phyloP scores from a whole-genome alignment of 92 coral and sea anemone species.

The Siderastrea radians region DNA sequence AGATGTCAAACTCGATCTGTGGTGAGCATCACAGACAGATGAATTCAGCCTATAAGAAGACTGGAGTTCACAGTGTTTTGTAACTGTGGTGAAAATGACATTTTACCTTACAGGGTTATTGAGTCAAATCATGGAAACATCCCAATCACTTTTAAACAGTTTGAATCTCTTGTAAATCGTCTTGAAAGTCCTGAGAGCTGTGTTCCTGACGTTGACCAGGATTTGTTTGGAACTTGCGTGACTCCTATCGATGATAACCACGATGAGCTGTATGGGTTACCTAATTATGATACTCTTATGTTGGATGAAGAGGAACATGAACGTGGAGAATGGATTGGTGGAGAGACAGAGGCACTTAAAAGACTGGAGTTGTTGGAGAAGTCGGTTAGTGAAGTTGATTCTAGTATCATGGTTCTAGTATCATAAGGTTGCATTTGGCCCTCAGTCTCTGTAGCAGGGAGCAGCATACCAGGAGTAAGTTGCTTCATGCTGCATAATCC shows the following conservation, averaged over 20 bases:
- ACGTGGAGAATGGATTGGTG: constrained; percentile 72
- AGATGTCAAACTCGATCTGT: too few relatives aligned
- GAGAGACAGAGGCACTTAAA: constrained; percentile 86
- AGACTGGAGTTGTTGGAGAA: constrained; percentile 53
- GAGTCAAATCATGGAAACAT: constrained; percentile 68
- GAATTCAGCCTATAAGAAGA: too few relatives aligned
- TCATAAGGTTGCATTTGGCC: neutral
- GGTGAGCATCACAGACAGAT: too few relatives aligned
- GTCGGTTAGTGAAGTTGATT: constrained; percentile 41
- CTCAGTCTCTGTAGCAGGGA: neutral
- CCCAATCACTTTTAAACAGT: constrained; percentile 81
- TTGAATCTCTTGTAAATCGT: constrained; percentile 58
- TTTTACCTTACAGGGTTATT: constrained; percentile 52
- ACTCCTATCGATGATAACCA: constrained; percentile 83
- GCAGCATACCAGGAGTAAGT: neutral
- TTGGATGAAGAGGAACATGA: constrained; percentile 49
- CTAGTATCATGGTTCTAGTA: neutral
- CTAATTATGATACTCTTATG: constrained; percentile 71
- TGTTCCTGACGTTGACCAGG: constrained; percentile 71
- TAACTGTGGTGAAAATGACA: neutral
- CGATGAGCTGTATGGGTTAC: constrained; percentile 69
- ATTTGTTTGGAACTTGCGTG: constrained; percentile 72
- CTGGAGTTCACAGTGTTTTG: too few relatives aligned
- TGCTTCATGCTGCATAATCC: too few relatives aligned
- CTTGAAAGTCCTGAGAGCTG: constrained; percentile 75